Conservation (phyloP, 2,888 invertebrate species). For the Mythimna impura region DNA sequence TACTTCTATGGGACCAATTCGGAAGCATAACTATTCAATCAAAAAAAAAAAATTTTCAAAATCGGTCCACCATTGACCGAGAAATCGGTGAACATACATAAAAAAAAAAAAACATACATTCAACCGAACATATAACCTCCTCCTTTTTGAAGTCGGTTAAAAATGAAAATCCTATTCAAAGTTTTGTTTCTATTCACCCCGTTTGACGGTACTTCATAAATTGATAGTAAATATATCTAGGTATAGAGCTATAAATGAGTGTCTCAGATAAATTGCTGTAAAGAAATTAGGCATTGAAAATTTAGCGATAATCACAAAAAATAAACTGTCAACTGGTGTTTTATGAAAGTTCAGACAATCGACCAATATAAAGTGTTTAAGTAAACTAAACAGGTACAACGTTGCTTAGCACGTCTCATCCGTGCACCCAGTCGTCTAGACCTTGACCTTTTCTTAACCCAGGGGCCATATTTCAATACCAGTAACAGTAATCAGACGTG, state of each 20-base stretch:
- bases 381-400: constrained; percentile 6
- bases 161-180: too few relatives aligned
- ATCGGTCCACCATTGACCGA: too few relatives aligned
- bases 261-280: neutral
- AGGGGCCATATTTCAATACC: constrained; percentile 15
- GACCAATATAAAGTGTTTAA: neutral
- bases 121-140: too few relatives aligned
- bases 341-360: neutral
- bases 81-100: too few relatives aligned
- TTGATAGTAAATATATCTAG: constrained; percentile 18
- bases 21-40: too few relatives aligned
- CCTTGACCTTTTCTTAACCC: constrained; percentile 26
- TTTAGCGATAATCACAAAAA: neutral
- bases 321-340: neutral
- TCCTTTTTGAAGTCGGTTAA: too few relatives aligned
- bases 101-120: too few relatives aligned
- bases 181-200: too few relatives aligned
- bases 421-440: neutral
- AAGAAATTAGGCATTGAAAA: constrained; percentile 3
- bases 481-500: constrained; percentile 21
- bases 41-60: too few relatives aligned
- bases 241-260: constrained; percentile 10
- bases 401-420: constrained; percentile 5
- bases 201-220: neutral
- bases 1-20: too few relatives aligned